phyloP scores from a whole-genome alignment of 2,797 vertebrate species.

The Enteromius unitaeniatus region DNA sequence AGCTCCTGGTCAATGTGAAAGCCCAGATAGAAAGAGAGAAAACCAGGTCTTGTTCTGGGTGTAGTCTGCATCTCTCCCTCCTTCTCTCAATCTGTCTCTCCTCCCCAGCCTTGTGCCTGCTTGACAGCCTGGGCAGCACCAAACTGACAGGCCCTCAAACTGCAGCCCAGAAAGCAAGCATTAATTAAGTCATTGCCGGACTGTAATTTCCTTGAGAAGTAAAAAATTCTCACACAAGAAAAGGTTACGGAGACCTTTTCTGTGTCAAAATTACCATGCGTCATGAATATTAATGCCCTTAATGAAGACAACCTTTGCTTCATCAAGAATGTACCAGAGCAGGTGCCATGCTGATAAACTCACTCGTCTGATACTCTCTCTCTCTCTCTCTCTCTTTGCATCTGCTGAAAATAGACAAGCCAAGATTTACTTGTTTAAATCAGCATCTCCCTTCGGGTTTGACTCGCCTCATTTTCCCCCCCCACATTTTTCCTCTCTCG shows the following conservation, averaged over 20 bases:
- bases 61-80: conserved; percentile 80
- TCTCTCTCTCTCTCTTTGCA: conserved; percentile 65
- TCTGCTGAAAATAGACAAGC: conserved; percentile 78
- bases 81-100: conserved; percentile 74
- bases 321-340: conserved; percentile 99
- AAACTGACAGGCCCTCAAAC: conserved; percentile 98
- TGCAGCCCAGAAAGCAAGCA: conserved; percentile 92
- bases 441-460: conserved; percentile 75
- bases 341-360: conserved; percentile 98
- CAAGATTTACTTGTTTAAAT: conserved; percentile 82
- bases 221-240: conserved; percentile 97
- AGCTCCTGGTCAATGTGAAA: background rate
- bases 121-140: conserved; percentile 90
- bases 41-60: conserved; percentile 70
- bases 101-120: conserved; percentile 77
- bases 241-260: conserved; percentile 99
- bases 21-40: conserved; percentile 52
- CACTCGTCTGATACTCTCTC: conserved; percentile 80
- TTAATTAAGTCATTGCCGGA: conserved; percentile 99
- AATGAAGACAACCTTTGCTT: conserved; percentile 99
- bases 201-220: conserved; percentile 99
- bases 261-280: conserved; percentile 99
- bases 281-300: conserved; percentile 99
- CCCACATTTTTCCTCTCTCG: conserved; percentile 33
- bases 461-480: conserved; percentile 51